Evolutionary conservation across 2,797 vertebrate species (phyloP).

Genomic region (Chelon auratus): DNA sequence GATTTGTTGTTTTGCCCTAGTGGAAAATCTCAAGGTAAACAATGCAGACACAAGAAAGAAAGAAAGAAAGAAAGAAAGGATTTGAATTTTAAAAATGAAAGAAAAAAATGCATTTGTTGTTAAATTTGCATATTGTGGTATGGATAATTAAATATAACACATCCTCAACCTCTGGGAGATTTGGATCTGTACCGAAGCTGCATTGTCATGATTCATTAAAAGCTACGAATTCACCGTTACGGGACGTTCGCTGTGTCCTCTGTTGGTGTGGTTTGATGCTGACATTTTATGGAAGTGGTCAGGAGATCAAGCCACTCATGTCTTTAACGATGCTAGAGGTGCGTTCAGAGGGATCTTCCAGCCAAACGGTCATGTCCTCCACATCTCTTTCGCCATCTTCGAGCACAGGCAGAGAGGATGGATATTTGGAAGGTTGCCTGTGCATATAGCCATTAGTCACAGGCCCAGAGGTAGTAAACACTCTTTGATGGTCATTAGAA

Average conservation of each 20-base stretch:
- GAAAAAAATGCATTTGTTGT: neutral
- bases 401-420: slow-evolving; percentile 35
- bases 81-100: neutral
- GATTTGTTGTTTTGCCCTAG: neutral
- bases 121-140: neutral
- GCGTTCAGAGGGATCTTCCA: slow-evolving; percentile 14
- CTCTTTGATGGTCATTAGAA: slow-evolving; percentile 82
- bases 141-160: neutral
- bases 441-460: slow-evolving; percentile 77
- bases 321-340: slow-evolving; percentile 17
- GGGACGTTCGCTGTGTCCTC: neutral
- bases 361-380: slow-evolving; percentile 48
- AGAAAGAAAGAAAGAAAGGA: neutral
- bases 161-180: neutral
- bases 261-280: slow-evolving; percentile 3
- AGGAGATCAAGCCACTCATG: slow-evolving; percentile 19
- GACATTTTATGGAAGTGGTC: slow-evolving; percentile 16
- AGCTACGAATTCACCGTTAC: neutral
- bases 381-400: slow-evolving; percentile 45
- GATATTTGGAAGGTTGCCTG: slow-evolving; percentile 46
- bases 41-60: neutral
- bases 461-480: slow-evolving; percentile 74
- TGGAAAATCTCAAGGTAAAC: neutral
- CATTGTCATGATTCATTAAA: slow-evolving; percentile 4
- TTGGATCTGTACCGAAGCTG: neutral